Evolutionary conservation across 2,113 vertebrate species (phyloP), one percentile per base, ranked within the genome.

Genomic region (Zosterops hypoxanthus): DNA sequence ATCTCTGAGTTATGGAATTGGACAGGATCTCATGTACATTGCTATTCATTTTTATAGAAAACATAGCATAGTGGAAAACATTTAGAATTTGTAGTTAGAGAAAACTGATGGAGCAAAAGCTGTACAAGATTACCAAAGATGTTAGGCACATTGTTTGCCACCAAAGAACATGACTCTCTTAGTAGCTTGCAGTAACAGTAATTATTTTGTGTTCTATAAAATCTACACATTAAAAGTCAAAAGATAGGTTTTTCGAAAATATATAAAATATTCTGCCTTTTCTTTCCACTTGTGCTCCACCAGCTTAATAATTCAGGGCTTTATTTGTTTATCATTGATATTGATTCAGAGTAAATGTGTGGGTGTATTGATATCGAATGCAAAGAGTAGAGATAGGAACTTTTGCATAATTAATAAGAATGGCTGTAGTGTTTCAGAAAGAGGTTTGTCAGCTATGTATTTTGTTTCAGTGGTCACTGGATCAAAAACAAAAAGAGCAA

Each of bases 341-440:
- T 15, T 68, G 46, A 83, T 81, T 88, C 42, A 77, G 24, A 65
- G 17, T 12, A 86, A 72, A 81, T 2, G 1, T 63, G 23, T 86
- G 25, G 36, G 11, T 10, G 6, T 56, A 80, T 34, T 73, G 80
- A 53, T 69, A 91, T 2, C 14, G 23, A 82, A 91, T 46, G n/a
- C 11, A 69, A 59, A 63, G 25, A 69, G 16, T 44, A 76, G 92
- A 89, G 61, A 55, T 39, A 76, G 41, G 16, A 86, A 31, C 25
- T 86, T 73, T 41, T 77, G 16, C 14, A 85, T 88, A 88, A 83
- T 83, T 88, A 61, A 81, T 81, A 22, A 34, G 16, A 80, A 70
- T 24, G 10, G 17, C 5, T 50, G 39, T 34, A 61, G 6, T 23
- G 28, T 85, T 90, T 90, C 70, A 77, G 55, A 77, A 69, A 86